Evolutionary conservation across 2,797 vertebrate species (phyloP), one percentile per base, ranked within the genome.

Genomic region (Sebastolobus altivelis): DNA sequence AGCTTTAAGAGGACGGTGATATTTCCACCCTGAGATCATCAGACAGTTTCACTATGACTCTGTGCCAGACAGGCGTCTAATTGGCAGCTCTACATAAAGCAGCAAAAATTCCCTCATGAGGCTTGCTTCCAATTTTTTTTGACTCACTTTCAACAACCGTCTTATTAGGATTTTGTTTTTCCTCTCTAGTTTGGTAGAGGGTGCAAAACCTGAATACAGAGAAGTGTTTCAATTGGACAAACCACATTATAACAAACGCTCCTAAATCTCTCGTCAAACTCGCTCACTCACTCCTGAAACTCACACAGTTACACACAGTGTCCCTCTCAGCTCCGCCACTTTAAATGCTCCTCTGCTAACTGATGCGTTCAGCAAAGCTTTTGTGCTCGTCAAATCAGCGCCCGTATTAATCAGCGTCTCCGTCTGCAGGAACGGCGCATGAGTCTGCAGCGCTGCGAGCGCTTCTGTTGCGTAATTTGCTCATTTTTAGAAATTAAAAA

Each of bases 291-390:
- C 73, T 69, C 37, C 2, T 81, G 31, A 81, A 82, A 76, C 77
- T 31, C 54, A 8, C 63, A 20, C 63, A 40, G 61, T 38, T 49
- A 22, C 38, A 22, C 38, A 58, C 33, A 62, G 38, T 49, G 38
- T 16, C 75, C 18, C 62, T n/a, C 70, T 52, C 59, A 22, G 66
- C 75, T 71, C 52, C 33, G 75, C 27, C 81, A 37, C 61, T 70
- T 72, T 18, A 59, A 16, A 65, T 46, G 67, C 87, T 79, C 58
- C 37, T 83, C 79, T 74, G 79, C 72, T 60, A 75, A 83, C 75
- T 59, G 81, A 77, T 83, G 80, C 18, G 5, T 80, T 87, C 75
- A 75, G 77, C 49, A 54, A 35, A 73, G 79, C 58, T 65, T 70
- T 70, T 75, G 56, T 69, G 43, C 59, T 83, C 79, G 70, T 83